phyloP scores from a whole-genome alignment of 2,797 vertebrate genomes.

The Urosaurus nigricauda region DNA sequence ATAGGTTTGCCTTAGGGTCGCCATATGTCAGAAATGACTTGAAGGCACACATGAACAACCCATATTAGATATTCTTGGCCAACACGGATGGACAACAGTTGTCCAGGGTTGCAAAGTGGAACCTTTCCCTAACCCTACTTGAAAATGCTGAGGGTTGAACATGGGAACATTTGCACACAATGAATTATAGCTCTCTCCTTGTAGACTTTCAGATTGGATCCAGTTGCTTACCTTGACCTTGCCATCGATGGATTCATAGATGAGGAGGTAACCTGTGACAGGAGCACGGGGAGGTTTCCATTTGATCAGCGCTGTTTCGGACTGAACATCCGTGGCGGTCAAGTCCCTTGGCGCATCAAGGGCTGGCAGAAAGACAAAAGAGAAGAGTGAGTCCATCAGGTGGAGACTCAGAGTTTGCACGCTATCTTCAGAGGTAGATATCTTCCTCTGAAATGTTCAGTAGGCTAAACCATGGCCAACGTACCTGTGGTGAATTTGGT shows the following conservation, averaged over 20 bases:
- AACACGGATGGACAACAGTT: no score
- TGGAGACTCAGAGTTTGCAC: no score
- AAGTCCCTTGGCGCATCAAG: constrained; percentile 92
- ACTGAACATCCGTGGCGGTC: constrained; percentile 88
- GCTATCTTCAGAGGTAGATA: no score
- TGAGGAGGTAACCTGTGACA: constrained; percentile 92
- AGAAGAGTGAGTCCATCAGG: background rate
- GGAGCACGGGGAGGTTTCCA: constrained; percentile 91
- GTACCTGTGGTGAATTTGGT: constrained; percentile 92
- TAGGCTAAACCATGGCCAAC: rapidly evolving
- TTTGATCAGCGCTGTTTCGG: constrained; percentile 87
- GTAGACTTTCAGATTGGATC: background rate
- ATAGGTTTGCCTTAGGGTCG: no score
- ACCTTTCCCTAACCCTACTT: background rate
- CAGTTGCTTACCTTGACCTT: constrained; percentile 82
- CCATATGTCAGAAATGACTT: no score
- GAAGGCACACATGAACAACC: no score
- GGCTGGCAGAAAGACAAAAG: constrained; percentile 74
- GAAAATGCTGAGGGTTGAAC: background rate
- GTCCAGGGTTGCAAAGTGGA: background rate
- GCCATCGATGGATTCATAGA: constrained; percentile 89
- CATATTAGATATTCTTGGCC: no score
- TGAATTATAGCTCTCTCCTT: no score
- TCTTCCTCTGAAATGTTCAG: no score
- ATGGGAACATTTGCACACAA: no score